phyloP scores from a whole-genome alignment of 2,113 vertebrate genomes.

The Sinocyclocheilus maitianheensis region DNA sequence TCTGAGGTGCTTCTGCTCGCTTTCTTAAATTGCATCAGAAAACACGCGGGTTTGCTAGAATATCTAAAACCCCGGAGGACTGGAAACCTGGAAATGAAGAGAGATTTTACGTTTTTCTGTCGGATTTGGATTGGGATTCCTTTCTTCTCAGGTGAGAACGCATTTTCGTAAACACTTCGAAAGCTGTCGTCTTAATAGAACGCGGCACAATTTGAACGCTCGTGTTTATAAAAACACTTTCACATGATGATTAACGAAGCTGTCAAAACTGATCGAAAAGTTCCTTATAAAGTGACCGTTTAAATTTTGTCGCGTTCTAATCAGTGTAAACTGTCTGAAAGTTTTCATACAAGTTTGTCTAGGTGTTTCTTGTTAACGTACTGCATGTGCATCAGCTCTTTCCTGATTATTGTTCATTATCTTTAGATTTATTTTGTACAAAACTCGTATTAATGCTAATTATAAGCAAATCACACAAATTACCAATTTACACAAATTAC shows the following conservation, averaged over 20 bases:
- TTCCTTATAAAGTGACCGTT: neutral
- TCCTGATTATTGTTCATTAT: neutral
- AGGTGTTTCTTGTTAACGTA: neutral
- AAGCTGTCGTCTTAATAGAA: neutral
- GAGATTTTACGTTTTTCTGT: slow-evolving; percentile 80
- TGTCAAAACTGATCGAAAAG: neutral
- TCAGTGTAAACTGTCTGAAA: neutral
- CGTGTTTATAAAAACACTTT: neutral
- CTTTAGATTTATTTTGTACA: neutral
- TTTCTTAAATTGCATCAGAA: slow-evolving; percentile 47
- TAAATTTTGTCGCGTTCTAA: neutral
- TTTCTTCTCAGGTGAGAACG: slow-evolving; percentile 83
- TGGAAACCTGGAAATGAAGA: slow-evolving; percentile 88
- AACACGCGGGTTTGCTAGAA: slow-evolving; percentile 42
- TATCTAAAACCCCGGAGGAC: slow-evolving; percentile 59
- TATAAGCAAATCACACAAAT: neutral
- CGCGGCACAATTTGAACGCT: neutral
- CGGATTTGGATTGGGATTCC: slow-evolving; percentile 85
- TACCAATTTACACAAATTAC: neutral
- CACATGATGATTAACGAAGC: neutral
- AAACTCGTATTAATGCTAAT: neutral
- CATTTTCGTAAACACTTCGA: neutral
- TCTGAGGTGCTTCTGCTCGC: slow-evolving; percentile 54
- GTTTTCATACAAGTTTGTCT: neutral
- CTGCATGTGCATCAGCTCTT: neutral